Evolutionary conservation across 2,113 vertebrate genomes (phyloP), one percentile per base, ranked within the genome.

Genomic region (Eublepharis macularius): DNA sequence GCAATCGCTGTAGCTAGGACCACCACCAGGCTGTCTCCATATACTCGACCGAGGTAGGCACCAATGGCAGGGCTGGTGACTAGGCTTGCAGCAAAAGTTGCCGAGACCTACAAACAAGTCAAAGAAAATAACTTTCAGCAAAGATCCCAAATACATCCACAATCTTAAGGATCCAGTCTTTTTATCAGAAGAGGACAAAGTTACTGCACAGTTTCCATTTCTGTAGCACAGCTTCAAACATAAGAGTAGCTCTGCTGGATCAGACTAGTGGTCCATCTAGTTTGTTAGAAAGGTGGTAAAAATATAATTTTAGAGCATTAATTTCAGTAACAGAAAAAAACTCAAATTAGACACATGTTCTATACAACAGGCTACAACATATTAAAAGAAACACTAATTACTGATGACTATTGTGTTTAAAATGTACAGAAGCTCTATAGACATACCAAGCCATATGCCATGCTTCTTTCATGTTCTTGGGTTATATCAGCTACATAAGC

Each of bases 401-500:
- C 17, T 11, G 60, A 32, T 21, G 7, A 75, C 32, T 2, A 10
- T 47, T 45, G 17, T 57, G 17, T 72, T 29, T 2, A 49, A 83
- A n/a, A 88, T 45, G 36, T 72, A 66, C 1, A 86, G 21, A 88
- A 32, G 32, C 45, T 72, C 11, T 79, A 77, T 14, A 88, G 32
- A 96, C 96, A 2, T 95, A 98, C 98, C 97, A 97, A 92, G 79
- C 98, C 98, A 88, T 98, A 98, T 41, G 98, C 98, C 97, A 98
- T 98, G 88, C 97, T 98, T 91, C 98, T 96, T 92, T 98, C 98
- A 80, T 98, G 97, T 87, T 98, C 98, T 89, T 98, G 97, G 29
- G 98, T 98, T 96, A 98, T 98, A 88, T 98, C 98, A 57, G 98
- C 97, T 92, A 98, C 98, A 87, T 98, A 98, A 0, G 98, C 98